Evolutionary conservation across 2,888 invertebrate genomes (phyloP).

Genomic region (Drosophila lutescens): DNA sequence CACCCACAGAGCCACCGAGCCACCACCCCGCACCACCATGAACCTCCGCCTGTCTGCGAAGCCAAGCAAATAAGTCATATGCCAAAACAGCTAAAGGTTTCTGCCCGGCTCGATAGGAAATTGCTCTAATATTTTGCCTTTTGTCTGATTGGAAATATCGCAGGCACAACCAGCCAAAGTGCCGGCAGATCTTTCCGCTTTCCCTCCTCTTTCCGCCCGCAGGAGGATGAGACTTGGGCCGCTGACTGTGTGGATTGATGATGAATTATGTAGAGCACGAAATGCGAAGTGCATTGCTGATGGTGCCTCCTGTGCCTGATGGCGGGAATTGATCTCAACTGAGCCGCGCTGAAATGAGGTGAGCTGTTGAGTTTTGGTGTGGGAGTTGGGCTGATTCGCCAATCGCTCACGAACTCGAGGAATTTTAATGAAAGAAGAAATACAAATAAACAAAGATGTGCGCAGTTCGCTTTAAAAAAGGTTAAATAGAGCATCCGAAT

Average conservation of each 20-base stretch:
- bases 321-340: conserved; percentile 33
- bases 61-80: conserved; percentile 73
- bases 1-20: conserved; percentile 33
- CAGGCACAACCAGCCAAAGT: conserved; percentile 45
- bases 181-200: conserved; percentile 26
- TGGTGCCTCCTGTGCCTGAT: conserved; percentile 36
- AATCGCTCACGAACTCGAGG: conserved; percentile 66
- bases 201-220: conserved; percentile 47
- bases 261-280: conserved; percentile 84
- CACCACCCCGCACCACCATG: conserved; percentile 18
- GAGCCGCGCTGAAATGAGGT: conserved; percentile 29
- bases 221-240: conserved; percentile 55
- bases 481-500: conserved; percentile 2
- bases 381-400: conserved; percentile 70
- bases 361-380: conserved; percentile 53
- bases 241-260: conserved; percentile 75
- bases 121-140: conserved; percentile 73
- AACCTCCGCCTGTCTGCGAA: conserved; percentile 15
- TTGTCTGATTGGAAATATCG: conserved; percentile 71
- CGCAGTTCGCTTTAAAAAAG: not conserved
- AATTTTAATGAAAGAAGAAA: conserved; percentile 71
- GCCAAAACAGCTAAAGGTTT: conserved; percentile 52
- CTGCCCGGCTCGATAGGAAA: conserved; percentile 58
- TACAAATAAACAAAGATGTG: conserved; percentile 6
- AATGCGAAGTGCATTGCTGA: conserved; percentile 64